Conservation (phyloP, 2,888 invertebrate genomes). For the Harpalus rubripes region DNA sequence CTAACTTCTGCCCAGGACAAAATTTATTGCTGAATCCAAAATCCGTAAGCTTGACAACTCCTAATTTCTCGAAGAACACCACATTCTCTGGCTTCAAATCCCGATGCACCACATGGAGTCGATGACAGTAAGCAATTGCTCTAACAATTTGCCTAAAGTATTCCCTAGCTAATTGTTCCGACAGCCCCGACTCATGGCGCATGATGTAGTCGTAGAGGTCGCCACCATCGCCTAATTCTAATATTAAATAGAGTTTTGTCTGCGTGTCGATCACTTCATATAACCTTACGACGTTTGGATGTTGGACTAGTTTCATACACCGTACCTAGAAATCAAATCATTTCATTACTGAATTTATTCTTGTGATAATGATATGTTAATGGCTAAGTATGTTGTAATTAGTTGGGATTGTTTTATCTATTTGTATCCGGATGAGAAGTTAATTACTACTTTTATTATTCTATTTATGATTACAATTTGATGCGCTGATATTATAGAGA, state of each 20-base stretch:
- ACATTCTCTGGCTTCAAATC: conserved; percentile 99
- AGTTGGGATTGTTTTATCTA: not conserved
- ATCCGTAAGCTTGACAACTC: conserved; percentile 98
- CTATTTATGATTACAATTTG: no score
- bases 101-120: conserved; percentile 91
- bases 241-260: conserved; percentile 96
- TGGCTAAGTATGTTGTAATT: conserved; percentile 4
- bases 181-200: conserved; percentile 94
- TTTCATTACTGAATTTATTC: not conserved
- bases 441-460: not conserved
- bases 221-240: conserved; percentile 98
- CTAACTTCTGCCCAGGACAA: conserved; percentile 96
- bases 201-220: conserved; percentile 99
- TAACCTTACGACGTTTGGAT: conserved; percentile 98
- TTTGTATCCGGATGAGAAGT: not conserved
- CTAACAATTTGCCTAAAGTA: conserved; percentile 98
- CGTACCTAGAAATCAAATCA: conserved; percentile 83
- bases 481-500: no score
- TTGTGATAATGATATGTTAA: not conserved
- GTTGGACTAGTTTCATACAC: conserved; percentile 99
- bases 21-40: conserved; percentile 98
- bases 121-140: conserved; percentile 98
- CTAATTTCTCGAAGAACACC: conserved; percentile 98
- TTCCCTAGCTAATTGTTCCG: conserved; percentile 89
- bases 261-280: conserved; percentile 99